Evolutionary conservation across 1,140 invertebrate species (phyloP).

Genomic region (Macrocentrus cingulum): DNA sequence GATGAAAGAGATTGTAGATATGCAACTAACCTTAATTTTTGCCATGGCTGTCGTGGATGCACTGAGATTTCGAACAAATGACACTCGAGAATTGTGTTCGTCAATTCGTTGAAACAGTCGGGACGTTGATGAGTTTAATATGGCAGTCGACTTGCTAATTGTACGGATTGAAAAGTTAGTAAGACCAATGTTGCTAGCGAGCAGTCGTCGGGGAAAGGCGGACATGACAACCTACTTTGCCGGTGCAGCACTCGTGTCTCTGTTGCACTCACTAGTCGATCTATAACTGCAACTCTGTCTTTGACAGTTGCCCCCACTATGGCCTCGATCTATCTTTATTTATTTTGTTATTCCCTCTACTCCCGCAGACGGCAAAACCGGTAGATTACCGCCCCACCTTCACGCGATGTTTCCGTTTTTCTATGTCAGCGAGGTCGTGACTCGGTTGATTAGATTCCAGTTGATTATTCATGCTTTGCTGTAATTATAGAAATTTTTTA

Average conservation of each 20-base stretch:
- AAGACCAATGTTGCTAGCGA: slow-evolving; percentile 8
- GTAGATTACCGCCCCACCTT: too few relatives aligned
- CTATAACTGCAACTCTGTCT: background rate
- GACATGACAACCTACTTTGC: slow-evolving; percentile 27
- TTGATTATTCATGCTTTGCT: too few relatives aligned
- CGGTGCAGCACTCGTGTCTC: slow-evolving; percentile 1
- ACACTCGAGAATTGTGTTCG: background rate
- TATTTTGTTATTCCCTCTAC: too few relatives aligned
- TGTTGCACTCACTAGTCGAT: background rate
- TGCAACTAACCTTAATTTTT: slow-evolving; percentile 23
- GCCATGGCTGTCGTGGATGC: slow-evolving; percentile 16
- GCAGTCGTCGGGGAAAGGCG: slow-evolving; percentile 7
- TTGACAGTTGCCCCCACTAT: background rate
- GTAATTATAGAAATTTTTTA: too few relatives aligned
- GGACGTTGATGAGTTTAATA: background rate
- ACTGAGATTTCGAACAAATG: slow-evolving; percentile 9
- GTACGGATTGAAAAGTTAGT: background rate
- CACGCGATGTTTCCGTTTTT: too few relatives aligned
- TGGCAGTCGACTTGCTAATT: background rate
- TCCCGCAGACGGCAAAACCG: too few relatives aligned
- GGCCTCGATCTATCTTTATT: too few relatives aligned
- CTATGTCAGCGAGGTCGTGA: too few relatives aligned
- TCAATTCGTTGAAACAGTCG: background rate
- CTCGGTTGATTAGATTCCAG: too few relatives aligned
- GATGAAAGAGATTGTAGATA: background rate